These are phyloP conservation scores for Drosophila ohnishii DNA, from an alignment of 1,140 invertebrate species.

Conservation along the genomic window DNA sequence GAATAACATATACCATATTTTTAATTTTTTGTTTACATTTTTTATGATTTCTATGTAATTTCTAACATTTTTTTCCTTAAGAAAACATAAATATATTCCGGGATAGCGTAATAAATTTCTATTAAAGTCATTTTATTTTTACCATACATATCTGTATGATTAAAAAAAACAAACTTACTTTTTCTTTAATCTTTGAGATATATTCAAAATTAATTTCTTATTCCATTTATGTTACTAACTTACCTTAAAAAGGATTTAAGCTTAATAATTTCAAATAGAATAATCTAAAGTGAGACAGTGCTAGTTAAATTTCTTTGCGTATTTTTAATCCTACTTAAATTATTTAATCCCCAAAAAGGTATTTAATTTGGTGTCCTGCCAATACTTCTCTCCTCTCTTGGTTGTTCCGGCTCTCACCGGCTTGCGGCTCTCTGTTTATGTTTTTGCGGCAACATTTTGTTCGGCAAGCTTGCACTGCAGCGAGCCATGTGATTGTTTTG, in stretches of 20 bases:
- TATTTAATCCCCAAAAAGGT: background rate
- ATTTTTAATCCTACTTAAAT: background rate
- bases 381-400: slow-evolving; percentile 23
- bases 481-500: slow-evolving; percentile 74
- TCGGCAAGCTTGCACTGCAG: slow-evolving; percentile 66
- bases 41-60: background rate
- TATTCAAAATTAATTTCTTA: background rate
- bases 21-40: no score
- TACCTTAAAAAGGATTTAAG: background rate
- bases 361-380: slow-evolving; percentile 5
- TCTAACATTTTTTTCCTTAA: background rate
- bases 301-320: background rate
- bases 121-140: background rate
- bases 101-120: background rate
- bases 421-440: slow-evolving; percentile 78
- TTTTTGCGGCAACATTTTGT: slow-evolving; percentile 67
- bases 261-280: background rate
- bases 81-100: background rate
- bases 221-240: no score
- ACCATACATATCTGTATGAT: background rate
- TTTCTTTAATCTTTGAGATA: background rate
- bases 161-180: background rate
- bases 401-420: slow-evolving; percentile 48
- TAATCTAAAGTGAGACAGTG: background rate
- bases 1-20: no score